These are phyloP conservation scores for Rhinichthys osculus DNA, from an alignment of 2,797 vertebrate genomes.

Conservation along the genomic window DNA sequence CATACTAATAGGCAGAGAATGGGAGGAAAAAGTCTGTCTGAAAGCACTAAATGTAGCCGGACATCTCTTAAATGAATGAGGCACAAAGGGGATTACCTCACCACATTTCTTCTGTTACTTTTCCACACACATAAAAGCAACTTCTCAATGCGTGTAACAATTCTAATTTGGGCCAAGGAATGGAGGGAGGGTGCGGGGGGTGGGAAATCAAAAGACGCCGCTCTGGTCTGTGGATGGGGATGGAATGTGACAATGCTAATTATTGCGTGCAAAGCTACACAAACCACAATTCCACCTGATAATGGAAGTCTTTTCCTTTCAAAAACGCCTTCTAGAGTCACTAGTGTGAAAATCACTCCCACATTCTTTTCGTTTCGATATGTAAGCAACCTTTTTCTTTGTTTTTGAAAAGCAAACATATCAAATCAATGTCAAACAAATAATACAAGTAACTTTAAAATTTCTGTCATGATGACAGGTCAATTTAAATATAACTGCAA, in stretches of 20 bases:
- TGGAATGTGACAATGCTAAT: conserved; percentile 65
- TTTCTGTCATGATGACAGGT: not conserved
- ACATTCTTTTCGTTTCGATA: conserved; percentile 19
- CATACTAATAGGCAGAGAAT: conserved; percentile 42
- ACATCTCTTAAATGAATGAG: conserved; percentile 49
- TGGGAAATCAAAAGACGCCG: conserved; percentile 49
- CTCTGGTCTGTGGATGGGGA: conserved; percentile 40
- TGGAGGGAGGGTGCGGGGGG: not conserved
- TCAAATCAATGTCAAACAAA: not conserved
- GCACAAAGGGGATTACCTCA: conserved; percentile 57
- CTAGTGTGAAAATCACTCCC: conserved; percentile 43
- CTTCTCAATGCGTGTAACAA: conserved; percentile 36
- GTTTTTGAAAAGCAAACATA: conserved; percentile 1
- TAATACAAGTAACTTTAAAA: not conserved
- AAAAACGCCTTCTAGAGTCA: conserved; percentile 10
- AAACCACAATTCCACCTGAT: conserved; percentile 52
- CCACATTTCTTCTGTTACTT: conserved; percentile 44
- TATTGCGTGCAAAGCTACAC: conserved; percentile 50
- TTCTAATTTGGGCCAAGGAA: conserved; percentile 51
- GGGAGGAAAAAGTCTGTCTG: conserved; percentile 15
- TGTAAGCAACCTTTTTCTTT: conserved; percentile 22
- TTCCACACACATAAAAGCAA: conserved; percentile 44
- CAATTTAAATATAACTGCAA: not conserved
- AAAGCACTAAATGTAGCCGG: conserved; percentile 34
- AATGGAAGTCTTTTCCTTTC: conserved; percentile 40